These are phyloP conservation scores for Smutsia temminckii DNA, from an alignment of 2,797 vertebrate species.

Conservation along the genomic window DNA sequence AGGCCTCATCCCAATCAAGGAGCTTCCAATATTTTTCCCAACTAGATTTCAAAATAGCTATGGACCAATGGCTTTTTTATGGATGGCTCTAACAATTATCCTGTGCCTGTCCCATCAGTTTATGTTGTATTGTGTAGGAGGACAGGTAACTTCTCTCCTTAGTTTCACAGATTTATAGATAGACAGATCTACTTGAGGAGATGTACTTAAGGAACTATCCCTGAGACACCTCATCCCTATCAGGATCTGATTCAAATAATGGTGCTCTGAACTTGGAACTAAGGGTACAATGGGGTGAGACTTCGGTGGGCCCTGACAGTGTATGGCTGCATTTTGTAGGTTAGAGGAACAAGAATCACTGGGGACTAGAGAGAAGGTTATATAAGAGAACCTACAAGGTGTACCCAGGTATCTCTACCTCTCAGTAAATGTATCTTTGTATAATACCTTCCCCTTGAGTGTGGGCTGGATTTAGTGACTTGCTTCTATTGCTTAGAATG, in stretches of 20 bases:
- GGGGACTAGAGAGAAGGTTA: neutral
- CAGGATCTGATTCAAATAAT: neutral
- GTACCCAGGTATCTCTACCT: neutral
- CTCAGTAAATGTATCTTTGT: neutral
- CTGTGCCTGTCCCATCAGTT: neutral
- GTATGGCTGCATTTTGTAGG: neutral
- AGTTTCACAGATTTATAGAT: neutral
- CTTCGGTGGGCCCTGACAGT: neutral
- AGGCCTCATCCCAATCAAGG: neutral
- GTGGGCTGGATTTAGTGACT: neutral
- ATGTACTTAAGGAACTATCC: neutral
- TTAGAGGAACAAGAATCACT: neutral
- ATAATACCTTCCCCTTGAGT: neutral
- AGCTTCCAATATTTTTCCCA: neutral
- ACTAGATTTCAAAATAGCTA: constrained; percentile 23
- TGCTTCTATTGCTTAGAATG: neutral
- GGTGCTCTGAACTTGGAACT: neutral
- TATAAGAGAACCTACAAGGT: neutral
- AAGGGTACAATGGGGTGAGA: neutral
- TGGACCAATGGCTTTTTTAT: neutral
- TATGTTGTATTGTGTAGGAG: neutral
- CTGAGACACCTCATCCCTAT: neutral
- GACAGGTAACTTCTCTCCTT: neutral
- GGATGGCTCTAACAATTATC: neutral
- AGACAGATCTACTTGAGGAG: neutral